These are phyloP conservation scores for Callorhinus ursinus DNA, from an alignment of 2,113 vertebrate species.

Conservation along the genomic window DNA sequence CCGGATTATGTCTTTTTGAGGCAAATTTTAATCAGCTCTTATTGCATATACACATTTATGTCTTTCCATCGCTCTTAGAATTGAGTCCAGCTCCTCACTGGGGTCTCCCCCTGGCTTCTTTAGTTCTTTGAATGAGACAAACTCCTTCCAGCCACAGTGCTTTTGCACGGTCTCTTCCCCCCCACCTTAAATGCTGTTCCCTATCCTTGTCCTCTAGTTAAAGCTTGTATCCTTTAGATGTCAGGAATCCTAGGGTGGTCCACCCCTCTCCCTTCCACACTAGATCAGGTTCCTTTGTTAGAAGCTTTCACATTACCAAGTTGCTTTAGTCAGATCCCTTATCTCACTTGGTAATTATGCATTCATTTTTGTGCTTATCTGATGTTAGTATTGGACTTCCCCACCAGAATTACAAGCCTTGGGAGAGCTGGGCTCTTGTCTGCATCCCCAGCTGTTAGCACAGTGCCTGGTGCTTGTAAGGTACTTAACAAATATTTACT, in stretches of 20 bases:
- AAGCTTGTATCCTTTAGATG: neutral
- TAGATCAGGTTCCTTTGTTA: slow-evolving; percentile 46
- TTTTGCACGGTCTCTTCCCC: slow-evolving; percentile 44
- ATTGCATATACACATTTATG: neutral
- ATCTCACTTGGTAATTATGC: slow-evolving; percentile 49
- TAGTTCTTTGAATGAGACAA: neutral
- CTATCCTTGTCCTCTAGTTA: neutral
- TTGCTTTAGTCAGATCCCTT: slow-evolving; percentile 51
- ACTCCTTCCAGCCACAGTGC: neutral
- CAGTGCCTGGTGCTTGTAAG: neutral
- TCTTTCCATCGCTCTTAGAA: slow-evolving; percentile 6
- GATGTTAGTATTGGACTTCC: slow-evolving; percentile 38
- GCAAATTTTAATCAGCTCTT: slow-evolving; percentile 17
- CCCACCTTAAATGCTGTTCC: neutral
- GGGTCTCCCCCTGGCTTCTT: neutral
- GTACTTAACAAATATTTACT: slow-evolving; percentile 41
- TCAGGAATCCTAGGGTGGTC: neutral
- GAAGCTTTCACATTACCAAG: slow-evolving; percentile 17
- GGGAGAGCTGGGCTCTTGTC: neutral
- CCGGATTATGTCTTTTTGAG: neutral
- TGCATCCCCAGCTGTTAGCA: neutral
- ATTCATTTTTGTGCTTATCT: slow-evolving; percentile 56
- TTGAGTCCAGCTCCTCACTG: neutral
- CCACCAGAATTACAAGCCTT: neutral
- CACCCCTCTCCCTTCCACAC: neutral